phyloP scores from a whole-genome alignment of 2,888 invertebrate species.

The Chrysolina oricalcia region DNA sequence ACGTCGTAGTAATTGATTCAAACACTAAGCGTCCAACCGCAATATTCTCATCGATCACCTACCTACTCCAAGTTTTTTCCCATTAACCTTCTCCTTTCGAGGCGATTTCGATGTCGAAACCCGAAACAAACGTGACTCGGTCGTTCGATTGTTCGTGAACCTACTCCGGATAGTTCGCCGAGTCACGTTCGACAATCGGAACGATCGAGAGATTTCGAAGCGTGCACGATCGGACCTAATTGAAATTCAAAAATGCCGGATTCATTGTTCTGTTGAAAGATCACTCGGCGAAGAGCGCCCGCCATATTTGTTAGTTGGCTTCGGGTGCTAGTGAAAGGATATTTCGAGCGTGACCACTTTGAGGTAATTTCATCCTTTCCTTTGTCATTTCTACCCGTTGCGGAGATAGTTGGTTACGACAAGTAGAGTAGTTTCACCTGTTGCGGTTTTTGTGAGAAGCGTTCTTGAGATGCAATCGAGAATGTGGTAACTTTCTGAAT shows the following conservation, averaged over 20 bases:
- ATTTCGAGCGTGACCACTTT: conserved; percentile 18
- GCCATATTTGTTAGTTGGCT: conserved; percentile 4
- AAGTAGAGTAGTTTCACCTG: background rate
- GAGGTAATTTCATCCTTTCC: conserved; percentile 12
- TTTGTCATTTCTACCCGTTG: background rate
- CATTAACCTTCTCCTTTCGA: conserved; percentile 16
- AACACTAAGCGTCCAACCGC: background rate
- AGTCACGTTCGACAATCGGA: conserved; percentile 36
- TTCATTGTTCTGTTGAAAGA: conserved; percentile 25
- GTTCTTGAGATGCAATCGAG: background rate
- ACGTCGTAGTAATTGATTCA: conserved; percentile 6
- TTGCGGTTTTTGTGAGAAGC: background rate
- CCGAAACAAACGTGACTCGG: conserved; percentile 23
- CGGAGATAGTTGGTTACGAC: background rate
- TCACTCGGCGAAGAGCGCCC: conserved; percentile 12
- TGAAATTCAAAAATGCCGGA: conserved; percentile 30
- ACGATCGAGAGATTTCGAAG: conserved; percentile 31
- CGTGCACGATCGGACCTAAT: conserved; percentile 40
- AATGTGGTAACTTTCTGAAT: background rate
- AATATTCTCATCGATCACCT: background rate
- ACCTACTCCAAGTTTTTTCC: conserved; percentile 19
- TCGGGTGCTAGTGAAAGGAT: conserved; percentile 19
- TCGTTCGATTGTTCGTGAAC: conserved; percentile 33
- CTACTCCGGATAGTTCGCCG: conserved; percentile 36
- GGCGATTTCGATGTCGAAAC: conserved; percentile 22